phyloP scores from a whole-genome alignment of 2,888 invertebrate genomes.

The Parnassius mnemosyne region DNA sequence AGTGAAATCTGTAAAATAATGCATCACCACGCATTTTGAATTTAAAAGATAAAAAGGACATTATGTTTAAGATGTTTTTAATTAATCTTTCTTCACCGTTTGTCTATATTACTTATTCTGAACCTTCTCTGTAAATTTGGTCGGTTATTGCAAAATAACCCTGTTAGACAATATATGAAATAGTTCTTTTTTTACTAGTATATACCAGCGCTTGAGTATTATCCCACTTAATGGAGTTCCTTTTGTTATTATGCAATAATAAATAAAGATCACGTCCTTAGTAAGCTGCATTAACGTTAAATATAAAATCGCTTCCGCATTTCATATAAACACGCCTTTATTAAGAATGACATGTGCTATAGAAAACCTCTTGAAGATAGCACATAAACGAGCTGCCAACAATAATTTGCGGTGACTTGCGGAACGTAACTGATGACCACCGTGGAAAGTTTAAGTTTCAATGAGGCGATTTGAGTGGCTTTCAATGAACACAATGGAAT shows the following conservation, averaged over 20 bases:
- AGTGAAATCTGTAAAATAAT: no score
- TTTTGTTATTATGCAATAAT: background rate
- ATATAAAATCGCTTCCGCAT: slow-evolving; percentile 19
- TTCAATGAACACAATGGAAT: background rate
- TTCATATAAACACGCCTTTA: background rate
- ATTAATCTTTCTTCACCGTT: no score
- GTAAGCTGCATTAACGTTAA: background rate
- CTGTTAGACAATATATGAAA: no score
- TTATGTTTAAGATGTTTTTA: no score
- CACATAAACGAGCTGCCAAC: slow-evolving; percentile 18
- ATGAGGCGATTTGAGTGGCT: slow-evolving; percentile 5
- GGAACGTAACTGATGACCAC: slow-evolving; percentile 1
- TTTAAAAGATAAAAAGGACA: no score
- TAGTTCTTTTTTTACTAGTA: no score
- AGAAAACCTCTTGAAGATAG: slow-evolving; percentile 4
- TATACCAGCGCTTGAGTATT: no score
- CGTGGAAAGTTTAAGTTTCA: background rate
- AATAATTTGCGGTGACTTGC: slow-evolving; percentile 12
- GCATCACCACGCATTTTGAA: no score
- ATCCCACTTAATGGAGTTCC: no score
- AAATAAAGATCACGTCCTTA: background rate
- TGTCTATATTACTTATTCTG: no score
- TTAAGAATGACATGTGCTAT: background rate
- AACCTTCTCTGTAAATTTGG: no score
- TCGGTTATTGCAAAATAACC: no score